phyloP scores from a whole-genome alignment of 2,888 invertebrate species.

The Synanthedon formicaeformis region DNA sequence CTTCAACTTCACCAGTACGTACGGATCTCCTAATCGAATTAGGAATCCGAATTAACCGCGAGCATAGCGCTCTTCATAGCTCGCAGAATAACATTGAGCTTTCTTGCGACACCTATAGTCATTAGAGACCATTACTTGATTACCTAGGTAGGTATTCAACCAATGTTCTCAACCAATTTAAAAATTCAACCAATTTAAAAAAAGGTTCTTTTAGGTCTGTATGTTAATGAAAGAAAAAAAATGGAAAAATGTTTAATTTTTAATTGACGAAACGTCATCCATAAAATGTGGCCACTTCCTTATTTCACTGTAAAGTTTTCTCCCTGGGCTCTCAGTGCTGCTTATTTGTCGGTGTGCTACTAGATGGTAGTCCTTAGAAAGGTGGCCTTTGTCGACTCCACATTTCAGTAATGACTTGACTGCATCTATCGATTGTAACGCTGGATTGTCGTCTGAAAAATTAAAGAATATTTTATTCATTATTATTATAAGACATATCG shows the following conservation, averaged over 20 bases:
- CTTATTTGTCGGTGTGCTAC: conserved; percentile 68
- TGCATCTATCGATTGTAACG: conserved; percentile 43
- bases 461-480: background rate
- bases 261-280: background rate
- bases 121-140: no score
- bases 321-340: conserved; percentile 66
- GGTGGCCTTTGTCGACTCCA: conserved; percentile 46
- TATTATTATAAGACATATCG: background rate
- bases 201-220: no score
- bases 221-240: background rate
- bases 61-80: no score
- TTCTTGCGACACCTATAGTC: no score
- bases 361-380: conserved; percentile 55
- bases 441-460: conserved; percentile 47
- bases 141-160: no score
- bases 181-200: no score
- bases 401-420: conserved; percentile 59
- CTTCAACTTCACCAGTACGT: no score
- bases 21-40: no score
- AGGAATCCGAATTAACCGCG: no score
- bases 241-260: background rate
- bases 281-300: conserved; percentile 59
- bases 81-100: no score
- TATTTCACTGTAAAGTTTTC: conserved; percentile 55
- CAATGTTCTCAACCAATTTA: no score